phyloP scores from a whole-genome alignment of 2,888 invertebrate genomes.

The Strigamia maritima region DNA sequence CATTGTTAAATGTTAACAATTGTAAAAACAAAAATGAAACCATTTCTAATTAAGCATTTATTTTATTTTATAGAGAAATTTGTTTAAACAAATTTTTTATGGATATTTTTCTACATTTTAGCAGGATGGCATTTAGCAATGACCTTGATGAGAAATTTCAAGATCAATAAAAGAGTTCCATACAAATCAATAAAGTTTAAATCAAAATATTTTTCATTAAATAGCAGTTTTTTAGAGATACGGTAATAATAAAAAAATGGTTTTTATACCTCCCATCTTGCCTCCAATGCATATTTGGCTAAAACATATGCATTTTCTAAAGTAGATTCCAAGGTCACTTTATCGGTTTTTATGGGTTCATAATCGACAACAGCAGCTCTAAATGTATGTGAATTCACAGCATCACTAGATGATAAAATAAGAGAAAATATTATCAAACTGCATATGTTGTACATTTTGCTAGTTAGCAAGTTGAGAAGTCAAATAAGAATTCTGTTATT shows the following conservation, averaged over 20 bases:
- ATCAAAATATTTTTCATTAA: too few relatives aligned
- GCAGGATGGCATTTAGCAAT: too few relatives aligned
- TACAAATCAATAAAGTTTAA: too few relatives aligned
- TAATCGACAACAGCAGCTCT: not conserved
- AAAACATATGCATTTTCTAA: not conserved
- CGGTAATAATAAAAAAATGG: not conserved
- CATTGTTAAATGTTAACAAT: too few relatives aligned
- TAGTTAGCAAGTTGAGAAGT: not conserved
- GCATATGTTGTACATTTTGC: not conserved
- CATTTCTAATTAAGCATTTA: too few relatives aligned
- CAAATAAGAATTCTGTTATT: not conserved
- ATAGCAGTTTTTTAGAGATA: too few relatives aligned
- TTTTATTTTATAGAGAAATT: too few relatives aligned
- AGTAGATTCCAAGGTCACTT: not conserved
- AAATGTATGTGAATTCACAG: not conserved
- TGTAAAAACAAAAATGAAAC: too few relatives aligned
- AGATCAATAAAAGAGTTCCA: too few relatives aligned
- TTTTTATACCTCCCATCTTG: not conserved
- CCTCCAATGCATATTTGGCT: not conserved
- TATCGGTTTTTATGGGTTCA: not conserved
- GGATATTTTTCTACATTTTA: too few relatives aligned
- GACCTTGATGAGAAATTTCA: too few relatives aligned
- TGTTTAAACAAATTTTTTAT: too few relatives aligned
- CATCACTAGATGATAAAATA: not conserved
- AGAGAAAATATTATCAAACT: not conserved